phyloP scores from a whole-genome alignment of 1,140 invertebrate species.

The Aphelenchoides avenae region DNA sequence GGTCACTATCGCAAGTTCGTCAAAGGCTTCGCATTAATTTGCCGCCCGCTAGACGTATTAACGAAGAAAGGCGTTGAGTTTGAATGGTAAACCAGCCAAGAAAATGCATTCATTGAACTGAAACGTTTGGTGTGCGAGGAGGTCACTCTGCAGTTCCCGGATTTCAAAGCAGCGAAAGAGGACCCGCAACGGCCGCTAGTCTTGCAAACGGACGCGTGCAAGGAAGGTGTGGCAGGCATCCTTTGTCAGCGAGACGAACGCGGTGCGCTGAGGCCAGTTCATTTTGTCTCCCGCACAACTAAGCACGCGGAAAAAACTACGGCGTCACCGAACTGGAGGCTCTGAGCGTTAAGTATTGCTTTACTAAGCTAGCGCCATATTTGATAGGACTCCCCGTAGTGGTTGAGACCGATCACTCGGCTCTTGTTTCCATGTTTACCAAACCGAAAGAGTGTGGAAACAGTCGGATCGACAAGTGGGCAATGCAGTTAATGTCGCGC shows the following conservation, averaged over 20 bases:
- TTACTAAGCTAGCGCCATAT: constrained; percentile 21
- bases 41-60: constrained; percentile 6
- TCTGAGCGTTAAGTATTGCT: constrained; percentile 4
- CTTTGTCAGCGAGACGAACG: constrained; percentile 34
- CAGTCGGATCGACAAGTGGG: constrained; percentile 12
- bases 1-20: constrained; percentile 28
- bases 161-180: constrained; percentile 10
- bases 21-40: constrained; percentile 14
- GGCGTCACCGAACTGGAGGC: constrained; percentile 21
- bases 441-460: constrained; percentile 3
- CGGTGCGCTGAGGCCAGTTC: constrained; percentile 13
- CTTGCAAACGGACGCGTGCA: constrained; percentile 36
- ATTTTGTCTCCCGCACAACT: not conserved
- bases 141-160: constrained; percentile 29
- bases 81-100: constrained; percentile 3
- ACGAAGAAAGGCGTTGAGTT: constrained; percentile 16
- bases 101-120: constrained; percentile 28
- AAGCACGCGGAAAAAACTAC: constrained; percentile 16
- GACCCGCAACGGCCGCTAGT: constrained; percentile 25
- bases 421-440: constrained; percentile 17
- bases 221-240: constrained; percentile 25
- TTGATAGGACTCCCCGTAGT: not conserved
- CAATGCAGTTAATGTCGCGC: constrained; percentile 3
- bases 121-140: constrained; percentile 16
- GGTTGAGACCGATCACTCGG: constrained; percentile 17